phyloP scores from a whole-genome alignment of 2,888 invertebrate species.

The Cryptocheilus praepositus region DNA sequence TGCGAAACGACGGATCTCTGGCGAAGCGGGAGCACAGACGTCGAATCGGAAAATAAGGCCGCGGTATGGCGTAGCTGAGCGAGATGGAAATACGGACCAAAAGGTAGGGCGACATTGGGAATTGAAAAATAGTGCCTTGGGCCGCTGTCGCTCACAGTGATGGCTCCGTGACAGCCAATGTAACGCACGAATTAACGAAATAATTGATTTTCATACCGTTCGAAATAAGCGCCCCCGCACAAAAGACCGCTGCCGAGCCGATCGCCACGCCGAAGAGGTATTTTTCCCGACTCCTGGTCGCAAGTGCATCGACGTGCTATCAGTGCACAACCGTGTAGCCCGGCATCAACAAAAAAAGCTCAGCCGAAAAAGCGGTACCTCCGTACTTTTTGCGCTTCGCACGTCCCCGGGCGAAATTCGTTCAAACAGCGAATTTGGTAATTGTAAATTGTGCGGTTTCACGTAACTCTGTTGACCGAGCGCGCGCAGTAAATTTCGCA shows the following conservation, averaged over 20 bases:
- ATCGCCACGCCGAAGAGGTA: conserved; percentile 51
- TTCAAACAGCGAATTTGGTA: conserved; percentile 1
- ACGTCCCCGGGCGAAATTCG: not conserved
- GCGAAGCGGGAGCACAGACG: not conserved
- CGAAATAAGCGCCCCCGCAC: conserved; percentile 56
- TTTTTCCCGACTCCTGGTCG: conserved; percentile 53
- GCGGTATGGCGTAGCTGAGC: conserved; percentile 42
- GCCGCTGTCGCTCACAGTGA: conserved; percentile 70
- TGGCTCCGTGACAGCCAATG: conserved; percentile 69
- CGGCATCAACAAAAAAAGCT: not conserved
- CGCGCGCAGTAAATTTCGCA: no score
- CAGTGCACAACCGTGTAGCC: not conserved
- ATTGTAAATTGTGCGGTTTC: conserved; percentile 1
- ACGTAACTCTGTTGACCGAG: no score
- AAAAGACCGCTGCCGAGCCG: conserved; percentile 40
- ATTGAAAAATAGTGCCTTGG: conserved; percentile 72
- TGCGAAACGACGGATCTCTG: no score
- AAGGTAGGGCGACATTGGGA: conserved; percentile 65
- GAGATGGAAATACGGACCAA: conserved; percentile 50
- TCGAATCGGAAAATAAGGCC: conserved; percentile 34
- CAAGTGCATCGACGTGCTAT: conserved; percentile 42
- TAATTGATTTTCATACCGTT: conserved; percentile 65
- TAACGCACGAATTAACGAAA: conserved; percentile 69
- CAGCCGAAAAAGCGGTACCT: not conserved
- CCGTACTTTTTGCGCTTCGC: not conserved